phyloP scores from a whole-genome alignment of 2,888 invertebrate genomes.

The Camptogramma bilineatum region DNA sequence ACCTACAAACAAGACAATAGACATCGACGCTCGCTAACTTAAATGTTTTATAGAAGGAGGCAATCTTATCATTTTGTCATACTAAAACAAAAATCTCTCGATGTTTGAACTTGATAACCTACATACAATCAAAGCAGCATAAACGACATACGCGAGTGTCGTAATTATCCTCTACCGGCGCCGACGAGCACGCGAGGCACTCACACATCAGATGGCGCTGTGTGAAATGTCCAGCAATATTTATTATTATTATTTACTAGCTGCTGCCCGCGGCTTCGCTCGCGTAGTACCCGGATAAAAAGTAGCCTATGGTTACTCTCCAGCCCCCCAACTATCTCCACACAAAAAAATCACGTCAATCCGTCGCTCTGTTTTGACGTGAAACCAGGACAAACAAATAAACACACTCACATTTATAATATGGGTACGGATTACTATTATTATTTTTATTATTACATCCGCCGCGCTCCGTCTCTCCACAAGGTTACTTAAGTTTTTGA shows the following conservation, averaged over 20 bases:
- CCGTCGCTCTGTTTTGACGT: too few relatives aligned
- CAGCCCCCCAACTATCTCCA: too few relatives aligned
- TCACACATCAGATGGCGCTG: background rate
- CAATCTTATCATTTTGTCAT: background rate
- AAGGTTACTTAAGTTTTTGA: conserved; percentile 9
- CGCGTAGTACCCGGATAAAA: too few relatives aligned
- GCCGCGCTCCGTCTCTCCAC: background rate
- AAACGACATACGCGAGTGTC: conserved; percentile 8
- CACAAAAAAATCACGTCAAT: too few relatives aligned
- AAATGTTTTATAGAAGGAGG: background rate
- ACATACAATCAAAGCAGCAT: conserved; percentile 13
- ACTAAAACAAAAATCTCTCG: conserved; percentile 11
- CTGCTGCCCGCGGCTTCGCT: too few relatives aligned
- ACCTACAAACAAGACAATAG: too few relatives aligned
- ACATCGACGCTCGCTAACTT: background rate
- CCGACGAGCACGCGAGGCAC: background rate
- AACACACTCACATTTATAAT: too few relatives aligned
- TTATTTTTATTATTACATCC: too few relatives aligned
- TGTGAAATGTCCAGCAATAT: too few relatives aligned
- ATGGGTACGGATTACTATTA: too few relatives aligned
- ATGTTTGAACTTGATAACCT: conserved; percentile 13
- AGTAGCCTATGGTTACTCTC: background rate
- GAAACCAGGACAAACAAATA: too few relatives aligned
- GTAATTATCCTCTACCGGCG: background rate
- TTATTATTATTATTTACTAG: too few relatives aligned